Percentiles rank a stretch among this genome's conserved stretches.
Conservation (phyloP, 2,797 vertebrate species). For the Crypturellus tataupa region DNA sequence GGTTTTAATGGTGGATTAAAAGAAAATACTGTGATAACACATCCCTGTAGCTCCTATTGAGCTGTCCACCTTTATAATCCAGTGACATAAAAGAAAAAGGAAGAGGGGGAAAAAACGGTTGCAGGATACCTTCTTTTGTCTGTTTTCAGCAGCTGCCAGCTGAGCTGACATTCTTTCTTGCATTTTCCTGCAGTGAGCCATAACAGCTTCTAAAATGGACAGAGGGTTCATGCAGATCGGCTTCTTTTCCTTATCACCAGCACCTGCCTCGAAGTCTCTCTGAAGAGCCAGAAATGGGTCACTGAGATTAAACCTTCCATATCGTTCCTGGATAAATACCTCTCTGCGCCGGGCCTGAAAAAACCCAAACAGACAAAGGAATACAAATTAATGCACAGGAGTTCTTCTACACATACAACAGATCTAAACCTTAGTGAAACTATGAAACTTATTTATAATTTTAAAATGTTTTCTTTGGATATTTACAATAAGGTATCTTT, state of each 20-base stretch:
- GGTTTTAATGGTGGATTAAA: neutral
- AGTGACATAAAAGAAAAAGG: neutral
- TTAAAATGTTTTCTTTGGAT: neutral
- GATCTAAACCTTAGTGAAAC: neutral
- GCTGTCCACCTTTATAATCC: neutral
- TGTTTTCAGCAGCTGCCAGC: conserved; percentile 92
- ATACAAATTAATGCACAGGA: conserved; percentile 2
- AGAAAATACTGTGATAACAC: neutral
- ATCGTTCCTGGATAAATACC: conserved; percentile 95
- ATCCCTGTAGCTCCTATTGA: neutral
- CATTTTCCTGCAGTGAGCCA: conserved; percentile 98
- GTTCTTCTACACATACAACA: neutral
- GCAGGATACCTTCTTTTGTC: conserved; percentile 91
- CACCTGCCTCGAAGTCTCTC: conserved; percentile 91
- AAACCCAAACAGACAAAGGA: conserved; percentile 22
- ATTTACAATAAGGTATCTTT: neutral
- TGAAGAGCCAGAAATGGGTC: conserved; percentile 98
- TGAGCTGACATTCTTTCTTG: conserved; percentile 96
- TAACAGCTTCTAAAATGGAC: conserved; percentile 95
- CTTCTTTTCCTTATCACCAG: conserved; percentile 85
- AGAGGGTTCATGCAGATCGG: conserved; percentile 92
- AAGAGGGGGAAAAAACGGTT: neutral
- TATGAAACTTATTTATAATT: neutral
- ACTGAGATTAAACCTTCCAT: conserved; percentile 93
- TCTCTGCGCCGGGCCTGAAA: conserved; percentile 94